phyloP scores from a whole-genome alignment of 2,888 invertebrate species.

The Dromius quadrimaculatus region DNA sequence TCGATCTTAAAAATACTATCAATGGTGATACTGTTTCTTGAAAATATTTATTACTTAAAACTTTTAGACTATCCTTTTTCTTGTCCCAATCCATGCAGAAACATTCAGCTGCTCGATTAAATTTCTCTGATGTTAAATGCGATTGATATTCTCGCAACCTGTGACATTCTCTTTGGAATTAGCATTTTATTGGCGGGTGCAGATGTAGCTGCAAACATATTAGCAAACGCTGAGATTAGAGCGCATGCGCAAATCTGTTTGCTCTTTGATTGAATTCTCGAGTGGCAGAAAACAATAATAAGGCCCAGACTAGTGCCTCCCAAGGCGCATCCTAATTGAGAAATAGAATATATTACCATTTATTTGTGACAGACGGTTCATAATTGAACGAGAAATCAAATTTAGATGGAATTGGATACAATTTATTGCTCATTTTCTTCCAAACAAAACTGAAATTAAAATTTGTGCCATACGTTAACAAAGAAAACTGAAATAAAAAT shows the following conservation, averaged over 20 bases:
- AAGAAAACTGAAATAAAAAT: too few relatives aligned
- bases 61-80: too few relatives aligned
- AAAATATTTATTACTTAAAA: too few relatives aligned
- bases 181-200: conserved; percentile 51
- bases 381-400: too few relatives aligned
- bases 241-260: conserved; percentile 15
- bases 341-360: conserved; percentile 50
- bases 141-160: conserved; percentile 46
- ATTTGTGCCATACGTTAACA: too few relatives aligned
- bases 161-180: conserved; percentile 32
- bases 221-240: conserved; percentile 26
- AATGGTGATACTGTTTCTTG: too few relatives aligned
- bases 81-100: too few relatives aligned
- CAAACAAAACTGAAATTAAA: too few relatives aligned
- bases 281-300: conserved; percentile 50
- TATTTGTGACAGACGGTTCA: conserved; percentile 16
- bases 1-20: too few relatives aligned
- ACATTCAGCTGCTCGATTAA: not conserved
- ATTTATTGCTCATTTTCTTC: too few relatives aligned
- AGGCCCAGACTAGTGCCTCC: conserved; percentile 32
- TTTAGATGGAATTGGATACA: too few relatives aligned
- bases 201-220: conserved; percentile 49
- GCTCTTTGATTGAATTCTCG: conserved; percentile 49
- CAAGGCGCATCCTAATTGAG: conserved; percentile 40
- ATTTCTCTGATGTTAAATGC: not conserved